Conservation (phyloP, 2,113 vertebrate genomes). For the Panthera uncia region DNA sequence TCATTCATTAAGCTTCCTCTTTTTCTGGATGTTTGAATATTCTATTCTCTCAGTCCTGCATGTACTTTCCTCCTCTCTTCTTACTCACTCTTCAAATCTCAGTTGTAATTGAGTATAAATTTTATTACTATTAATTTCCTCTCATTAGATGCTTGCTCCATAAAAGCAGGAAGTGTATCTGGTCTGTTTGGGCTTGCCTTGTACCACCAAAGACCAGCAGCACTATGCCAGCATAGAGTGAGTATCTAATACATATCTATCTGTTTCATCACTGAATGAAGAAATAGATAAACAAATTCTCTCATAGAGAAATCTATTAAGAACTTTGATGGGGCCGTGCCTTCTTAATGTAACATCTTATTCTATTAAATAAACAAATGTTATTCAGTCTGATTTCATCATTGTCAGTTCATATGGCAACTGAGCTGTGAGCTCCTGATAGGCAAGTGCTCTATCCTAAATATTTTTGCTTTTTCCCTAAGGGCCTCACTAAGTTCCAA, state of each 20-base stretch:
- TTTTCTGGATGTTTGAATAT: background rate
- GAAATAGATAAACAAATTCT: background rate
- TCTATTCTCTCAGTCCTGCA: background rate
- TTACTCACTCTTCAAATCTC: background rate
- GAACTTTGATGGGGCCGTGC: background rate
- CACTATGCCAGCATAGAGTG: background rate
- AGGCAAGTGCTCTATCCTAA: background rate
- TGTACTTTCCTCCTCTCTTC: background rate
- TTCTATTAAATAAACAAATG: conserved; percentile 3
- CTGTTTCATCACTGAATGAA: background rate
- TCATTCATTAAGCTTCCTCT: background rate
- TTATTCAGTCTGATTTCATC: background rate
- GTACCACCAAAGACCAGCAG: background rate
- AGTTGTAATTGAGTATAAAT: background rate
- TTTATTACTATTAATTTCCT: conserved; percentile 2
- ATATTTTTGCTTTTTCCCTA: background rate
- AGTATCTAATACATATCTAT: background rate
- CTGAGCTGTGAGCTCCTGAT: background rate
- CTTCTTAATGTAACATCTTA: background rate
- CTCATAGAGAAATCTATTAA: background rate
- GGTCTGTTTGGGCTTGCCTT: background rate
- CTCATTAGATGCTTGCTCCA: background rate
- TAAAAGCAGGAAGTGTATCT: background rate
- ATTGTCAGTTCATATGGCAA: background rate
- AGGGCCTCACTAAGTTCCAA: background rate